A percentile compares a stretch with the other conserved stretches of the same genome.
Evolutionary conservation across 2,888 invertebrate species (phyloP).

Genomic region (Dinocampus coccinellae): DNA sequence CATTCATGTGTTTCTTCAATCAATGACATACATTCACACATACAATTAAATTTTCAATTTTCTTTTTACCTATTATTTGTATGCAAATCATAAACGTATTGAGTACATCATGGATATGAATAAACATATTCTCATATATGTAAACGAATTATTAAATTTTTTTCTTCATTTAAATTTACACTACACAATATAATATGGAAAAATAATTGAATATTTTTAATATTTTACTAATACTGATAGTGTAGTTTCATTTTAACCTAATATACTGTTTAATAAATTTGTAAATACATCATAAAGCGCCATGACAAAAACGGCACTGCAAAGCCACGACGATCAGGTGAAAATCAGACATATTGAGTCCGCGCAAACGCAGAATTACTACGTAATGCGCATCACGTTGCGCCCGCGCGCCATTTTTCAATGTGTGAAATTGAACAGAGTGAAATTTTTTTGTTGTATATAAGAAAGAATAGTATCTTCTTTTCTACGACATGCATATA

Average conservation of each 20-base stretch:
- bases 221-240: not conserved
- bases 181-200: too few species aligned
- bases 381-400: not conserved
- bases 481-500: not conserved
- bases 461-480: not conserved
- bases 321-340: not conserved
- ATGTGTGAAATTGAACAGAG: not conserved
- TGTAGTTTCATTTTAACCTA: not conserved
- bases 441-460: not conserved
- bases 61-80: not conserved
- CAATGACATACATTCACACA: not conserved
- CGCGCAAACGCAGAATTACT: constrained; percentile 7
- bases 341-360: not conserved
- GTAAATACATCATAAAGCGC: constrained; percentile 1
- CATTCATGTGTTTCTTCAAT: not conserved
- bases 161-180: too few species aligned
- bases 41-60: not conserved
- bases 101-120: too few species aligned
- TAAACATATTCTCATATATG: too few species aligned
- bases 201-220: not conserved
- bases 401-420: constrained; percentile 8
- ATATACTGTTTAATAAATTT: not conserved
- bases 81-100: not conserved
- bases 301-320: not conserved
- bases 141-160: too few species aligned